Conservation (phyloP, 2,797 vertebrate genomes). For the Sebastiscus albofasciatus region DNA sequence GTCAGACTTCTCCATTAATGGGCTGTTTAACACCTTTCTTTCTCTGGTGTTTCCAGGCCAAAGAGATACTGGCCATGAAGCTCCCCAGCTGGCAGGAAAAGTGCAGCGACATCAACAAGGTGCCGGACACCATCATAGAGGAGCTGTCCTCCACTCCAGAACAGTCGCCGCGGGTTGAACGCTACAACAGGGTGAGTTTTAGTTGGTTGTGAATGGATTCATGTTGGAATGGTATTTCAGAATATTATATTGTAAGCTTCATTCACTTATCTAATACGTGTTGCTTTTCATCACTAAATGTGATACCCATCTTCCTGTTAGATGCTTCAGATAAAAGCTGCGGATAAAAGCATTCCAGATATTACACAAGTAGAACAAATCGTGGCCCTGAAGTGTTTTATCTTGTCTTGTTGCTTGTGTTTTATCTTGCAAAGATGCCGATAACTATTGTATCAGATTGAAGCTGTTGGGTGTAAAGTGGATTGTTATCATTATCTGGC, state of each 20-base stretch:
- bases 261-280: neutral
- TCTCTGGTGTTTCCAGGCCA: slow-evolving; percentile 82
- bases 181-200: slow-evolving; percentile 81
- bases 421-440: slow-evolving; percentile 6
- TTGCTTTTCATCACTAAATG: neutral
- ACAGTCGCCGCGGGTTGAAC: slow-evolving; percentile 84
- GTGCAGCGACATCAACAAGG: slow-evolving; percentile 90
- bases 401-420: neutral
- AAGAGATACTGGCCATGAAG: slow-evolving; percentile 87
- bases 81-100: slow-evolving; percentile 93
- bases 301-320: neutral
- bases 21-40: neutral
- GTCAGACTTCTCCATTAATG: neutral
- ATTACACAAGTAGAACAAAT: neutral
- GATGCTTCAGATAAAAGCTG: neutral
- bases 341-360: neutral
- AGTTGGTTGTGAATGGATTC: neutral
- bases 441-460: slow-evolving; percentile 8
- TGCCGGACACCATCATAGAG: slow-evolving; percentile 94
- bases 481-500: slow-evolving; percentile 7
- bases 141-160: slow-evolving; percentile 84
- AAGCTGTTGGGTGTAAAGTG: slow-evolving; percentile 5
- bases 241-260: neutral
- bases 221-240: neutral
- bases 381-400: neutral